phyloP scores from a whole-genome alignment of 2,113 vertebrate genomes.

The Recurvirostra avosetta region DNA sequence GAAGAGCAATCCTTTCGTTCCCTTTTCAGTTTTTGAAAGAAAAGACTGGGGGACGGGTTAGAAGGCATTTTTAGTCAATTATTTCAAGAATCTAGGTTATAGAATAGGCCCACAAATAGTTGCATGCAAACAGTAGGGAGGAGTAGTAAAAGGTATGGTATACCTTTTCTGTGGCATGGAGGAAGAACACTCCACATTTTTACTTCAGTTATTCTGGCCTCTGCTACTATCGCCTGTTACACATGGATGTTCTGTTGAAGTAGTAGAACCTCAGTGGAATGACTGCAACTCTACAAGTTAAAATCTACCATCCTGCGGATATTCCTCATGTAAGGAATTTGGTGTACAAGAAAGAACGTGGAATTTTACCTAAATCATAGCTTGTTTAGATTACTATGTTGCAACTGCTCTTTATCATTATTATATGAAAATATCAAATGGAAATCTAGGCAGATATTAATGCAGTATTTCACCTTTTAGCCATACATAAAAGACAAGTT shows the following conservation, averaged over 20 bases:
- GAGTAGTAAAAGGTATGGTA: neutral
- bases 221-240: neutral
- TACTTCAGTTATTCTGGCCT: neutral
- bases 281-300: neutral
- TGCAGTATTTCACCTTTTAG: neutral
- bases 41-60: neutral
- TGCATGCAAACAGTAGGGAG: neutral
- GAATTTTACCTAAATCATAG: neutral
- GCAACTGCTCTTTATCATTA: neutral
- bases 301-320: neutral
- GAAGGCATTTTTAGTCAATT: neutral
- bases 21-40: neutral
- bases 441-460: neutral
- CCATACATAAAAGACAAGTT: neutral
- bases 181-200: neutral
- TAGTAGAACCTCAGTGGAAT: neutral
- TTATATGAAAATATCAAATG: neutral
- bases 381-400: neutral
- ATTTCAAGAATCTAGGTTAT: neutral
- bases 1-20: neutral
- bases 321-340: neutral
- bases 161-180: fast-evolving
- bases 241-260: neutral
- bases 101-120: neutral
- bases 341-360: neutral